Percentiles rank a stretch among this genome's conserved stretches.
Evolutionary conservation across 37 sponge, comb jelly and placozoan species (phyloP).

Genomic region (Chondrosia reniformis): DNA sequence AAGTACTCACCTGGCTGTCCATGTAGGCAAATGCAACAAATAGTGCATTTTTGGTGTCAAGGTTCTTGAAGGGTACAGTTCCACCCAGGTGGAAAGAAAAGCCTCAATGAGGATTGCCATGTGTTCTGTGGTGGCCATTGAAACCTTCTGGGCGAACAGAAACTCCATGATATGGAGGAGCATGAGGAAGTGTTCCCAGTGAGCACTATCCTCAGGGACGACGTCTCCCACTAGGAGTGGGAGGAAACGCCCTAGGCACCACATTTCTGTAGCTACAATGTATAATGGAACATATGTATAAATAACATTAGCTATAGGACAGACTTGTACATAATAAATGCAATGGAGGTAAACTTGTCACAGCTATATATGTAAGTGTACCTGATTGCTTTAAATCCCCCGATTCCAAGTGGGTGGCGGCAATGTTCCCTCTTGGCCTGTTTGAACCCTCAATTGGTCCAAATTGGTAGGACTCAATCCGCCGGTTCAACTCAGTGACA

Average conservation of each 20-base stretch:
- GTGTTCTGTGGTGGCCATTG: conserved; percentile 29
- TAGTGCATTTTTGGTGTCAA: conserved; percentile 67
- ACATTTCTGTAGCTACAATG: conserved; percentile 54
- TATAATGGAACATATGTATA: too few relatives aligned
- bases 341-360: too few relatives aligned
- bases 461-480: background rate
- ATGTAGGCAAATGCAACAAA: conserved; percentile 38
- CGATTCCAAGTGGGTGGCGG: background rate
- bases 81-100: conserved; percentile 13
- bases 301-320: too few relatives aligned
- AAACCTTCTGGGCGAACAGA: conserved; percentile 42
- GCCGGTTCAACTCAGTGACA: background rate
- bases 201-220: conserved; percentile 29
- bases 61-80: conserved; percentile 28
- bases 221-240: conserved; percentile 57
- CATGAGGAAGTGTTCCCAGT: conserved; percentile 48
- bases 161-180: conserved; percentile 57
- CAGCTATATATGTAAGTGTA: background rate
- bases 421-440: conserved; percentile 10
- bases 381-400: conserved; percentile 8
- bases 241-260: conserved; percentile 53
- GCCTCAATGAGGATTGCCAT: conserved; percentile 21
- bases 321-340: too few relatives aligned
- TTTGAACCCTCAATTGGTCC: background rate
- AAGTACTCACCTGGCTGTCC: conserved; percentile 29